Evolutionary conservation across 2,113 vertebrate species (phyloP).

Genomic region (Onychorhynchus coronatus): DNA sequence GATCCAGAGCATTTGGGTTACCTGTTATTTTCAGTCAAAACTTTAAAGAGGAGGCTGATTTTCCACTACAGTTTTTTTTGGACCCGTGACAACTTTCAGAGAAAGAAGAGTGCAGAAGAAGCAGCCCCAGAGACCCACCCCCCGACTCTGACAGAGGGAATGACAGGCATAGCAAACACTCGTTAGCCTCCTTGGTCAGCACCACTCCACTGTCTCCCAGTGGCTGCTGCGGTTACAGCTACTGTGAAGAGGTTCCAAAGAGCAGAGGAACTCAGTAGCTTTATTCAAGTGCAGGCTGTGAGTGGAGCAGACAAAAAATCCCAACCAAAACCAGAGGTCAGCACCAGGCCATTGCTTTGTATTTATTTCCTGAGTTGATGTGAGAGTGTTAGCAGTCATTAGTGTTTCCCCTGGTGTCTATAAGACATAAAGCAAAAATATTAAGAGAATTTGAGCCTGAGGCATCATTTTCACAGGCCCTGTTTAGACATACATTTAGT

Average conservation of each 20-base stretch:
- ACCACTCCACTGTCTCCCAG: constrained; percentile 42
- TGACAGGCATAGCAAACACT: neutral
- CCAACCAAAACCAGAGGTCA: neutral
- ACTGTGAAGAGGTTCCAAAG: neutral
- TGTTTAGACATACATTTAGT: neutral
- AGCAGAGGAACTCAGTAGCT: neutral
- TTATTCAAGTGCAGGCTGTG: neutral
- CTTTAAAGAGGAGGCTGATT: neutral
- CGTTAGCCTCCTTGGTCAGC: neutral
- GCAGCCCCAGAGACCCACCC: neutral
- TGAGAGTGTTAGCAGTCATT: neutral
- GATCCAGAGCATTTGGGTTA: neutral
- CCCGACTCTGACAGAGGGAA: neutral
- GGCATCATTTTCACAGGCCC: neutral
- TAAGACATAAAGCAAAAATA: neutral
- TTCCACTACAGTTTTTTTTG: neutral
- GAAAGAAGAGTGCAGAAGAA: neutral
- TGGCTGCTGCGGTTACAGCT: neutral
- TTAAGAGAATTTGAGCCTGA: neutral
- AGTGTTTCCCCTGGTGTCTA: neutral
- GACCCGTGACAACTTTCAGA: neutral
- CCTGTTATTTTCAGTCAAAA: neutral
- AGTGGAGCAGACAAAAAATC: neutral
- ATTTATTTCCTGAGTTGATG: neutral
- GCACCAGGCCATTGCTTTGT: neutral